Base-by-base conservation (phyloP, 2,888 invertebrate genomes). In the Macrophya annulata region DNA sequence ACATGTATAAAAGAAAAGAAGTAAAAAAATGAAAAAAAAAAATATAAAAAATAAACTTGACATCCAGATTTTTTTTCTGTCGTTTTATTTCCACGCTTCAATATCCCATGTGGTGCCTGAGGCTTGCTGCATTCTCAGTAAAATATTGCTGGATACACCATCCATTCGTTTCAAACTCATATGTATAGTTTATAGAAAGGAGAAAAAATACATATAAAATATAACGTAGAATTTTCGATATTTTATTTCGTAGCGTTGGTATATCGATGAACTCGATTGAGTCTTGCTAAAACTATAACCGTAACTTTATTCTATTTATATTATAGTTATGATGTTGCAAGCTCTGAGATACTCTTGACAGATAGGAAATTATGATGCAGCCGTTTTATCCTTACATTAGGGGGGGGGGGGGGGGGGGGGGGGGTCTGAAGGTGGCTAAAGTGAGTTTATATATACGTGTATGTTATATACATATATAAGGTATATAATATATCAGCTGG, bases 311-410 rank as follows among this genome's bases (percentile, higher is more conserved):
- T 1, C 25, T 45, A 48, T 15, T n/a, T 21, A 72, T 21, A 74
- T n/a, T 62, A 2, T 74, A 45, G 21, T 48, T 10, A 45, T 25
- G 8, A 45, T 25, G 25, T 12, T 25, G 45, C 45, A 43, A 45
- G 45, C 43, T 74, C 12, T 15, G 31, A 43, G 68, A 74, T 74
- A 25, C 17, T 45, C 9, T 55, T 77, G 77, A 77, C 77, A 77
- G 77, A 43, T 77, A 77, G 77, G 77, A 77, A 77, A 77, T 77
- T 51, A 55, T 77, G 77, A 55, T 37, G 48, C 77, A 77, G 55
- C 55, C n/a, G 48, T 48, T 45, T 48, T 15, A n/a, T 45, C 45
- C 31, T 31, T 72, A 55, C 25, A 15, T 37, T 55, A 37, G 55
- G 77, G 77, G 10, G 37, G 71, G 4, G 1, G 10, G 10, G 15